Evolutionary conservation across 1,140 invertebrate species (phyloP).

Genomic region (Drosophila orena): DNA sequence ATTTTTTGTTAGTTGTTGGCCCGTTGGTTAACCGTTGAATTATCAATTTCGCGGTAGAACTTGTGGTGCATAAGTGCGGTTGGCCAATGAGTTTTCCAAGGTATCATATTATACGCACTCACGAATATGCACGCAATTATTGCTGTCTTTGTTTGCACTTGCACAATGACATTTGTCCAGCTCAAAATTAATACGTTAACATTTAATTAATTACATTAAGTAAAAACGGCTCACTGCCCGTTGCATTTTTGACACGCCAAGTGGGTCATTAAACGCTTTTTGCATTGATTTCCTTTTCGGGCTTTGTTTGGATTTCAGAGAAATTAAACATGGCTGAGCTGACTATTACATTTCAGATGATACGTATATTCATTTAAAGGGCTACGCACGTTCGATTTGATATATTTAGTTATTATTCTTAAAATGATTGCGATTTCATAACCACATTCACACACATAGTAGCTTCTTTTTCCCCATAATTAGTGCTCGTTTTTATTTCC

Average conservation of each 20-base stretch:
- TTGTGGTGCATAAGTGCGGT: conserved; percentile 84
- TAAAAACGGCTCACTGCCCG: conserved; percentile 61
- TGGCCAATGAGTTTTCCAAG: conserved; percentile 83
- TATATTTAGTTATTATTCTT: too few relatives aligned
- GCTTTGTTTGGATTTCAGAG: not conserved
- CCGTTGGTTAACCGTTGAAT: conserved; percentile 83
- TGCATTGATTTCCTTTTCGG: conserved; percentile 12
- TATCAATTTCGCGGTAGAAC: conserved; percentile 84
- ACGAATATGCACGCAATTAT: conserved; percentile 32
- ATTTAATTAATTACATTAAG: conserved; percentile 81
- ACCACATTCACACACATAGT: not conserved
- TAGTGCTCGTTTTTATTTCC: not conserved
- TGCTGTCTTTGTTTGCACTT: conserved; percentile 40
- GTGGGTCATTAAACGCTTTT: conserved; percentile 65
- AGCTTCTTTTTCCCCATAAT: not conserved
- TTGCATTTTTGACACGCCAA: conserved; percentile 65
- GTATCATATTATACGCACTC: conserved; percentile 68
- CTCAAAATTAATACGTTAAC: conserved; percentile 74
- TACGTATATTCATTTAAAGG: not conserved
- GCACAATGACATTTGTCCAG: conserved; percentile 26
- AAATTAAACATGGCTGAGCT: not conserved
- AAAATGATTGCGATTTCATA: not conserved
- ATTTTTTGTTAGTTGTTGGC: conserved; percentile 68
- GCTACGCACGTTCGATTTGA: not conserved
- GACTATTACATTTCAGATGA: not conserved